Evolutionary conservation across 1,140 invertebrate species (phyloP).

Genomic region (Trachymyrmex septentrionalis): DNA sequence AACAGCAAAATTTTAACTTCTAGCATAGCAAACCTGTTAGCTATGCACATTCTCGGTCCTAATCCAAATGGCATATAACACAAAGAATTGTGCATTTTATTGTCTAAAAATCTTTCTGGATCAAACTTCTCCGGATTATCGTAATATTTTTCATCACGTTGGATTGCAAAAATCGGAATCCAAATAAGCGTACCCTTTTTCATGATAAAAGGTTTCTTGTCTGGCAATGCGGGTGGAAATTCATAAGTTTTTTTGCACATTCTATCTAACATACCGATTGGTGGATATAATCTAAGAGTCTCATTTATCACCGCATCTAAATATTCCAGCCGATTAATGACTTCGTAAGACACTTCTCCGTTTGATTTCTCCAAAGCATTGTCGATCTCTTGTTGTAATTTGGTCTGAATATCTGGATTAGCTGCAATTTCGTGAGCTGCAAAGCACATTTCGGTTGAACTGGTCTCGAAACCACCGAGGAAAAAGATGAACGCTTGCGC

Average conservation of each 20-base stretch:
- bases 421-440: conserved; percentile 86
- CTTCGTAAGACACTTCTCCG: conserved; percentile 83
- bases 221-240: conserved; percentile 74
- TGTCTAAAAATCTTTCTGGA: conserved; percentile 87
- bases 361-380: conserved; percentile 80
- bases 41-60: conserved; percentile 69
- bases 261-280: conserved; percentile 84
- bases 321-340: conserved; percentile 83
- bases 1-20: conserved; percentile 61
- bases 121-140: conserved; percentile 88
- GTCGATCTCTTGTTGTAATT: conserved; percentile 87
- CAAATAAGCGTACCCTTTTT: conserved; percentile 82
- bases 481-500: conserved; percentile 87
- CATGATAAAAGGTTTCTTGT: conserved; percentile 71
- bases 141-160: conserved; percentile 88
- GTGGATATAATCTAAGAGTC: conserved; percentile 87
- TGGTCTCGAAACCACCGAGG: conserved; percentile 86
- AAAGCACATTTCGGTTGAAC: conserved; percentile 82
- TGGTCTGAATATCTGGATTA: conserved; percentile 87
- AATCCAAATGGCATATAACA: conserved; percentile 57
- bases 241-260: conserved; percentile 85
- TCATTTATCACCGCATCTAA: conserved; percentile 87
- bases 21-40: conserved; percentile 80
- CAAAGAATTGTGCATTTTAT: conserved; percentile 67
- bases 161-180: conserved; percentile 85